These are phyloP conservation scores for Apodemus speciosus DNA, from an alignment of 2,113 vertebrate genomes.

Conservation along the genomic window DNA sequence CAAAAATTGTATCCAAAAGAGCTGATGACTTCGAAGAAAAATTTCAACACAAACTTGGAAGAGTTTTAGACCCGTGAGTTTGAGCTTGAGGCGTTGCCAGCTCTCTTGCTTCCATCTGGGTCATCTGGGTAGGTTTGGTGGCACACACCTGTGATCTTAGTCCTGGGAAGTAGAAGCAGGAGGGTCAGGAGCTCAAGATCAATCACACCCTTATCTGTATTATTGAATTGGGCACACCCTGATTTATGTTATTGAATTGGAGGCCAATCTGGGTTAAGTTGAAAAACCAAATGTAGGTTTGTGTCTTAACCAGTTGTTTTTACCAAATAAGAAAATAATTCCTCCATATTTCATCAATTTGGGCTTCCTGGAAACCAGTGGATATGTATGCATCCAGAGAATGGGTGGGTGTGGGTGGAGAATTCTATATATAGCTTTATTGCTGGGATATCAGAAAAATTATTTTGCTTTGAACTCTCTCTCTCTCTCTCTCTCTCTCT, in stretches of 20 bases:
- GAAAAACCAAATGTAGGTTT: slow-evolving; percentile 19
- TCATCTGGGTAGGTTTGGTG: background rate
- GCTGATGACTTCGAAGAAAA: slow-evolving; percentile 88
- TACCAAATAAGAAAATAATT: background rate
- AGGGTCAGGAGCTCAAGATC: background rate
- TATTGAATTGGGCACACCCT: background rate
- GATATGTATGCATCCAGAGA: background rate
- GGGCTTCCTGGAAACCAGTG: background rate
- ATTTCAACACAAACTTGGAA: slow-evolving; percentile 85
- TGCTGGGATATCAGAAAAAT: background rate
- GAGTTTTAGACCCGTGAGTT: slow-evolving; percentile 86
- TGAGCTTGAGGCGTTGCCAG: background rate
- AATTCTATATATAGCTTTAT: slow-evolving; percentile 29
- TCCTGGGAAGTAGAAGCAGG: no score
- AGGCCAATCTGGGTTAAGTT: background rate
- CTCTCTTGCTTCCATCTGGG: background rate
- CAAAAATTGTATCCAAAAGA: slow-evolving; percentile 84
- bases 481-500: background rate
- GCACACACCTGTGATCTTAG: background rate
- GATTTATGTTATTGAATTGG: background rate
- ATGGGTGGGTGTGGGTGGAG: background rate
- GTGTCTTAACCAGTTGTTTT: background rate
- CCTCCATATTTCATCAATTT: background rate
- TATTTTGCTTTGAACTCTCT: slow-evolving; percentile 14
- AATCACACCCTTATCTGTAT: no score